Conservation (phyloP, 2,113 vertebrate species). For the Myocastor coypus region DNA sequence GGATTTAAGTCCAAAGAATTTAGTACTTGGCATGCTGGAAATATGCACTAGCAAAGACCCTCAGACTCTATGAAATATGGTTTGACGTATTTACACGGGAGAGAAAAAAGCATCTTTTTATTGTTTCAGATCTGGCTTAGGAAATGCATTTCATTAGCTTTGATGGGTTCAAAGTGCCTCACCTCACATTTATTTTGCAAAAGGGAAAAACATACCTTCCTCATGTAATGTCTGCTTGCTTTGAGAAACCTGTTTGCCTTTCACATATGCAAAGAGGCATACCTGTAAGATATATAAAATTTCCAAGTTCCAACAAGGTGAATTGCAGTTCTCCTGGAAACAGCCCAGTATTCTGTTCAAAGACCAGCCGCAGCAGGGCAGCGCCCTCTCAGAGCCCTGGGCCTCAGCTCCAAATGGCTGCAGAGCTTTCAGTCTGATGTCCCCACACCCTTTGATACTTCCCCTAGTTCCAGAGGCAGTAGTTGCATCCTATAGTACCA, state of each 20-base stretch:
- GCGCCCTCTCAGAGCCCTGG: not conserved
- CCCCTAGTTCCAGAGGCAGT: not conserved
- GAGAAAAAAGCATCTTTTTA: not conserved
- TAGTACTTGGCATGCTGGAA: not conserved
- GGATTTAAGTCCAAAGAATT: constrained; percentile 26
- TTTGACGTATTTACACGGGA: constrained; percentile 10
- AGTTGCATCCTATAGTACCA: not conserved
- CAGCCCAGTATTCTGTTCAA: not conserved
- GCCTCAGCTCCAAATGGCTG: not conserved
- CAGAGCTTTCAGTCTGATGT: not conserved
- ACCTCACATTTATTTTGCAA: constrained; percentile 45
- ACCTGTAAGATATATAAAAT: not conserved
- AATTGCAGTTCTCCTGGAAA: not conserved
- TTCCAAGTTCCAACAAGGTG: constrained; percentile 10
- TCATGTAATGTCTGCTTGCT: not conserved
- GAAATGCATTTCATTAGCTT: constrained; percentile 27
- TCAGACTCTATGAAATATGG: not conserved
- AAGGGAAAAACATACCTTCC: not conserved
- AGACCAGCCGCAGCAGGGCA: not conserved
- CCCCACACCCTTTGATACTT: not conserved
- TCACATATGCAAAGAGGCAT: not conserved
- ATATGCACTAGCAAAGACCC: not conserved
- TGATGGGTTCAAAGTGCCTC: not conserved
- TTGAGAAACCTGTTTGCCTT: constrained; percentile 43
- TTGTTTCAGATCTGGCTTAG: not conserved